phyloP scores from a whole-genome alignment of 2,888 invertebrate species.

The Eucera pruinosa region DNA sequence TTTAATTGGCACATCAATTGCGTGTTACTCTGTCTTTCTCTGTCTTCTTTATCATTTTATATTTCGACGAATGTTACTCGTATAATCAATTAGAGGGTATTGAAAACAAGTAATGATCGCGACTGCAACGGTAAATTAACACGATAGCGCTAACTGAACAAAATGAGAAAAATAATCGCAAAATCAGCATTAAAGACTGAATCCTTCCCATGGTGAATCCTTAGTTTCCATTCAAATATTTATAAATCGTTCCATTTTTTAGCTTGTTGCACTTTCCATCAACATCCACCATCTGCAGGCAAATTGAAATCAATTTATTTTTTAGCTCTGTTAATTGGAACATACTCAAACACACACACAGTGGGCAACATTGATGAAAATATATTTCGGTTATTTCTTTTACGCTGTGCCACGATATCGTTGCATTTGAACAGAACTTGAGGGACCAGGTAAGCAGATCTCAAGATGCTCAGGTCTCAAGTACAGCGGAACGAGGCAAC shows the following conservation, averaged over 20 bases:
- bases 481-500: slow-evolving; percentile 17
- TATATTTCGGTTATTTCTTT: not conserved
- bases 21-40: too few relatives aligned
- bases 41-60: too few relatives aligned
- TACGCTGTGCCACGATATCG: not conserved
- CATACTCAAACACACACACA: not conserved
- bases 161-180: not conserved
- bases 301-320: not conserved
- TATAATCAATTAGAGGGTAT: too few relatives aligned
- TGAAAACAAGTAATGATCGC: too few relatives aligned
- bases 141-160: too few relatives aligned
- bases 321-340: not conserved
- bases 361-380: not conserved
- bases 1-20: too few relatives aligned
- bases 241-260: not conserved
- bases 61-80: too few relatives aligned
- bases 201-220: not conserved
- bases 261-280: not conserved
- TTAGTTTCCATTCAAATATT: not conserved
- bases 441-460: slow-evolving; percentile 46
- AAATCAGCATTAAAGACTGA: not conserved
- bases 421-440: slow-evolving; percentile 11
- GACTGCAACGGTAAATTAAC: too few relatives aligned
- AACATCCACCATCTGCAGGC: not conserved
- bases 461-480: slow-evolving; percentile 24